phyloP scores from a whole-genome alignment of 2,797 vertebrate genomes.

The Ctenochaetus hawaiiensis region DNA sequence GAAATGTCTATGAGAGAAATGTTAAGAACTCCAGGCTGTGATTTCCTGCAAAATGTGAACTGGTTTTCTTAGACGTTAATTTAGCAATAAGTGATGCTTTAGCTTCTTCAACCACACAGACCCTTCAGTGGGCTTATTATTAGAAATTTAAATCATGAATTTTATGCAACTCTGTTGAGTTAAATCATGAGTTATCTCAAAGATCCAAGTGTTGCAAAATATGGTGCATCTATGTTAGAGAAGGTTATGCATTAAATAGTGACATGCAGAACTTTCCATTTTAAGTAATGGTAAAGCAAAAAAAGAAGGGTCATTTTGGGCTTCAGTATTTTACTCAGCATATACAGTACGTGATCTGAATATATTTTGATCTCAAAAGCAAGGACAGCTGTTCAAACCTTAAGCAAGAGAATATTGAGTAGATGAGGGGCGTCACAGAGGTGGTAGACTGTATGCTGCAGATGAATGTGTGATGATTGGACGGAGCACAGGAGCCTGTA shows the following conservation, averaged over 20 bases:
- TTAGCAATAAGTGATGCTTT: constrained; percentile 11
- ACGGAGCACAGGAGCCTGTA: constrained; percentile 43
- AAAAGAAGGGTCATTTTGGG: not conserved
- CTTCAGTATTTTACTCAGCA: constrained; percentile 25
- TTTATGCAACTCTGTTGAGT: not conserved
- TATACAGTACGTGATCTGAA: constrained; percentile 32
- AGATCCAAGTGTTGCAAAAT: not conserved
- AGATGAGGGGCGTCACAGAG: constrained; percentile 45
- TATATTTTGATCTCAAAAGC: constrained; percentile 41
- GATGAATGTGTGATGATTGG: constrained; percentile 65
- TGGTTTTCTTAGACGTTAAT: not conserved
- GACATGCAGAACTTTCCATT: not conserved
- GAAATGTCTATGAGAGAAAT: constrained; percentile 10
- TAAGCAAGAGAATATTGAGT: constrained; percentile 58
- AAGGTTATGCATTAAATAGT: constrained; percentile 7
- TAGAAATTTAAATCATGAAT: constrained; percentile 13
- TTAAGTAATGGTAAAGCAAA: not conserved
- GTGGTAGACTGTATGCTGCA: constrained; percentile 37
- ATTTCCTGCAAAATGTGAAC: constrained; percentile 39
- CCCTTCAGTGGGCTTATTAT: not conserved
- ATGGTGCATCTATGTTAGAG: not conserved
- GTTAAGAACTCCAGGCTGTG: constrained; percentile 23
- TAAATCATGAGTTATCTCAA: not conserved
- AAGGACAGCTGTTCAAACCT: constrained; percentile 52
- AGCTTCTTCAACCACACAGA: constrained; percentile 1